Evolutionary conservation across 1,140 invertebrate genomes (phyloP), one percentile per base, ranked within the genome.

Genomic region (Notospermus geniculatus): DNA sequence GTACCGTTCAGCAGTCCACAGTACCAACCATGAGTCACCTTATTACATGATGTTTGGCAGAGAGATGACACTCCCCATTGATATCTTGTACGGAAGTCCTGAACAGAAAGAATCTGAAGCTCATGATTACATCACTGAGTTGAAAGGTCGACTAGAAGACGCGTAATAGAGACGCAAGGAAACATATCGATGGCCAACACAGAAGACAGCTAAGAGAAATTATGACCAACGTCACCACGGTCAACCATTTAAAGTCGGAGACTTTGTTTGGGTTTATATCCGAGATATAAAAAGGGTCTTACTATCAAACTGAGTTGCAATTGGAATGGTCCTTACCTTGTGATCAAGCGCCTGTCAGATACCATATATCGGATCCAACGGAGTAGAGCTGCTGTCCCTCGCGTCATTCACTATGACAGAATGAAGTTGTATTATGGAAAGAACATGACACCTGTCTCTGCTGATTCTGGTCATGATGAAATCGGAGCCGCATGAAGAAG

Each of bases 331-430:
- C 57, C 61, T 27, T 63, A 43, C 60, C 28, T 17, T 43, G 52
- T 66, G 4, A 45, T 59, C 2, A 43, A 66, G 11, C 59, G 46
- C 5, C n/a, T 62, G 7, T 61, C 57, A 55, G 64, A 65, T 61
- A 41, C 61, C 2, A 17, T 55, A 17, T 65, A 62, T 36, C 28
- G 41, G 50, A 62, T 62, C n/a, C 46, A 57, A 41, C n/a, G 22
- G 27, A 28, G 46, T 19, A 50, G 22, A 45, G 13, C 15, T 1
- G 62, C 45, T 32, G 32, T 15, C 32, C 1, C 55, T 19, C 58
- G 59, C 39, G 57, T 63, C 25, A 58, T 60, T 15, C 60, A 63
- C 22, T 54, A 63, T 28, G 57, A 65, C 56, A 53, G 55, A 52
- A 22, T 65, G 22, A 65, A 65, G 55, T 19, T 41, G 9, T 65